These are phyloP conservation scores for Lepidocyrtinus sp. DNA, from an alignment of 2,888 invertebrate species.

Conservation along the genomic window DNA sequence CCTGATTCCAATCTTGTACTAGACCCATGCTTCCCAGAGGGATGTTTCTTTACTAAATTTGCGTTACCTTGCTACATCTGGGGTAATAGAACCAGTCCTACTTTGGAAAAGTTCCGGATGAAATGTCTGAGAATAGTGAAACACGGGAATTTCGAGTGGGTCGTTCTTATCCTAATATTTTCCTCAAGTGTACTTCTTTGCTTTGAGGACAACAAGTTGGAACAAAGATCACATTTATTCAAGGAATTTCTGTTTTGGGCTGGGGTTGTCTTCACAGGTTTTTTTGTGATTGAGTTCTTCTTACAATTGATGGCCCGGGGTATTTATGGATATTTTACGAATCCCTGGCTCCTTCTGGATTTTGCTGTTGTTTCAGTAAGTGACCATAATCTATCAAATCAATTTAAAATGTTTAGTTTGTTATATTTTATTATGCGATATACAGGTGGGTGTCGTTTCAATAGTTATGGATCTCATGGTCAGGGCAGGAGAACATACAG, in stretches of 20 bases:
- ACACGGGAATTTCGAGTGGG: conserved; percentile 94
- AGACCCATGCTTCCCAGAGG: background rate
- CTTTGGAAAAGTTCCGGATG: background rate
- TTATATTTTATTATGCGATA: too few relatives aligned
- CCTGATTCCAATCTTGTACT: background rate
- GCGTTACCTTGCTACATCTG: background rate
- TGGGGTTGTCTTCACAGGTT: conserved; percentile 87
- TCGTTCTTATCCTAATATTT: conserved; percentile 91
- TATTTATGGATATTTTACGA: conserved; percentile 94
- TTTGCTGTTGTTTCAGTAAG: conserved; percentile 74
- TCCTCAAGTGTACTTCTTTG: conserved; percentile 95
- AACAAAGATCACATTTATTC: conserved; percentile 83
- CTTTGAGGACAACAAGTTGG: conserved; percentile 95
- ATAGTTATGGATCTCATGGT: conserved; percentile 11
- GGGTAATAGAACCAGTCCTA: background rate
- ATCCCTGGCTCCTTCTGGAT: conserved; percentile 95
- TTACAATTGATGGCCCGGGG: conserved; percentile 95
- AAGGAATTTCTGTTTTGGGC: conserved; percentile 79
- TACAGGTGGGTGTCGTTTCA: conserved; percentile 28
- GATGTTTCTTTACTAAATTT: background rate
- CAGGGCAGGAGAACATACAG: background rate
- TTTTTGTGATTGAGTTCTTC: conserved; percentile 93
- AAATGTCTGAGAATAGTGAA: conserved; percentile 79
- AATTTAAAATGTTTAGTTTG: too few relatives aligned
- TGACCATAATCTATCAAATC: background rate